These are phyloP conservation scores for Hippocampus barbouri DNA, from an alignment of 2,113 vertebrate genomes.

Conservation along the genomic window DNA sequence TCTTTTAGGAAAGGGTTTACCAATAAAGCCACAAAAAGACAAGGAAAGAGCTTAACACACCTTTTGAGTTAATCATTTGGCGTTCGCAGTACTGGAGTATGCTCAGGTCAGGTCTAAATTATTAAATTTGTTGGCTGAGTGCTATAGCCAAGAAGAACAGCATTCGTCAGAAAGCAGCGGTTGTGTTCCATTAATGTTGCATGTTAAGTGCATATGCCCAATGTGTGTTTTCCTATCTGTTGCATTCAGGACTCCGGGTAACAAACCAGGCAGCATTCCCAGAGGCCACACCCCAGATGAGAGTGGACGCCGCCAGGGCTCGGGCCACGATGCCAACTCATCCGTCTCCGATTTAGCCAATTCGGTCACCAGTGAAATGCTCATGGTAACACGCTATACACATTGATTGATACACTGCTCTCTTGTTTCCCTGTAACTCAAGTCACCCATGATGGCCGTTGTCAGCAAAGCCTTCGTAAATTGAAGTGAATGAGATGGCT, in stretches of 20 bases:
- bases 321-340: constrained; percentile 80
- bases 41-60: background rate
- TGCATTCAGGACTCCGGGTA: constrained; percentile 77
- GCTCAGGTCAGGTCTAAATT: background rate
- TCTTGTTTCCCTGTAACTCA: constrained; percentile 20
- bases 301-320: constrained; percentile 66
- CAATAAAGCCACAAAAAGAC: background rate
- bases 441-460: constrained; percentile 18
- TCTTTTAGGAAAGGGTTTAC: too few species aligned
- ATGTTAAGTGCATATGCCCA: background rate
- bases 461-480: constrained; percentile 36
- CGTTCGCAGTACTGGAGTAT: background rate
- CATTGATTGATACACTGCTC: constrained; percentile 11
- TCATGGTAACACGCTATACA: constrained; percentile 80
- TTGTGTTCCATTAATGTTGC: background rate
- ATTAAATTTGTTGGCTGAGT: background rate
- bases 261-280: constrained; percentile 82
- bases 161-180: background rate
- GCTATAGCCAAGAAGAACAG: background rate
- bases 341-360: constrained; percentile 95
- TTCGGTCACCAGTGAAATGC: constrained; percentile 96
- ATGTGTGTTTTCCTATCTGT: constrained; percentile 32
- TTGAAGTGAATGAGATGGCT: constrained; percentile 39
- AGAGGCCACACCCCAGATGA: constrained; percentile 83
- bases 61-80: background rate